Evolutionary conservation across 2,113 vertebrate genomes (phyloP), one percentile per base, ranked within the genome.

Genomic region (Struthio camelus): DNA sequence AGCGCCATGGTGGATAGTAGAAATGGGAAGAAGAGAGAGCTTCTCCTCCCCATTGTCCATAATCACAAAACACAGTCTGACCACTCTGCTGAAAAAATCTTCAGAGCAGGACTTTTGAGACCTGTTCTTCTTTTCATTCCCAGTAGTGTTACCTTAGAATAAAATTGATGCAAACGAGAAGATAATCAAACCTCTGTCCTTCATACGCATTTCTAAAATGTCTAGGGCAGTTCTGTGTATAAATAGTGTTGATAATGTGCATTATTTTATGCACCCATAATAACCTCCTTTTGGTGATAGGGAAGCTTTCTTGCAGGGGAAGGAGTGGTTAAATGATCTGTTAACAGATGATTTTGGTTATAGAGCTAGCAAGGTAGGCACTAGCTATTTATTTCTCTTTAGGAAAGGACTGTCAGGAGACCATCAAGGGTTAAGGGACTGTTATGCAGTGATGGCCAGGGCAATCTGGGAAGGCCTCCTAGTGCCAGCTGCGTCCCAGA

Each of bases 21-120:
- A 77, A 91, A 83, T 22, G 9, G 79, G 65, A 87, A 90, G 46
- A 82, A 90, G 38, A 87, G 85, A 88, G 32, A 79, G 28, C 30
- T 71, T 40, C n/a, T 87, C 27, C 23, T 82, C 14, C 19, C 18
- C 4, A 1, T 80, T 64, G 51, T 40, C 51, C 25, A 27, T 58
- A 75, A 42, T 65, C 28, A 56, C 25, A 64, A 80, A 82, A 80
- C 14, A 17, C 1, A 2, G 9, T 69, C 61, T 64, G 85, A 46
- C 28, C 8, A 11, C 64, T 83, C 71, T 62, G 8, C 22, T 25
- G 36, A 40, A 70, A 89, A 87, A 73, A 30, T 62, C 40, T 92
- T 75, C 42, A 67, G 66, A 59, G 75, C 7, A 32, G 66, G 40
- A 18, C 36, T 70, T 30, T n/a, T 56, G 56, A 78, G 28, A 10